A percentile compares a stretch with the other conserved stretches of the same genome.
These are phyloP conservation scores for Siderastrea siderea DNA, from an alignment of 92 coral and sea anemone genomes.

Conservation along the genomic window DNA sequence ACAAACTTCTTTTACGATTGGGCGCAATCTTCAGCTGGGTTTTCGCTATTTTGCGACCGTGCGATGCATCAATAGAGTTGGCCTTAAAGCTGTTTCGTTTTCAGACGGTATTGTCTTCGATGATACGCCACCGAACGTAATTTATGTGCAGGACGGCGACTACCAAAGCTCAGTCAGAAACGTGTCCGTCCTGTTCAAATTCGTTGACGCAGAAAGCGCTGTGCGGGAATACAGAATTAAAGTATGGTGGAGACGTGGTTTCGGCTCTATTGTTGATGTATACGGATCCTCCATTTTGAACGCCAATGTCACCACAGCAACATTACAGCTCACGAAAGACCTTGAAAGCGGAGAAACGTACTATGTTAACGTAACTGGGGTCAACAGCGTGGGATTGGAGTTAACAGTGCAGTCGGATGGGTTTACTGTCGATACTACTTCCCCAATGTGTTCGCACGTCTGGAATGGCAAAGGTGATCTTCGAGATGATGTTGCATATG, in stretches of 20 bases:
- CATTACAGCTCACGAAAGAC: constrained; percentile 37
- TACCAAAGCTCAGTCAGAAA: constrained; percentile 66
- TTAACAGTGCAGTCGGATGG: constrained; percentile 80
- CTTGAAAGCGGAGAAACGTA: constrained; percentile 72
- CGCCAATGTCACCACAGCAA: constrained; percentile 54
- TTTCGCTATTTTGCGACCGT: constrained; percentile 94
- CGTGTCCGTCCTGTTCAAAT: constrained; percentile 72
- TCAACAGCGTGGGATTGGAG: constrained; percentile 81
- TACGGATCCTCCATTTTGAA: constrained; percentile 74
- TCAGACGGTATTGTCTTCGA: constrained; percentile 91
- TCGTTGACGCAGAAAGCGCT: constrained; percentile 87
- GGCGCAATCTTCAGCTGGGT: constrained; percentile 69
- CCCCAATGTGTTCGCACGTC: constrained; percentile 85
- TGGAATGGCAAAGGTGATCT: constrained; percentile 75
- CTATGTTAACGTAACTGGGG: constrained; percentile 76
- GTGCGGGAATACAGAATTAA: constrained; percentile 55
- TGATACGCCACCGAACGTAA: constrained; percentile 79
- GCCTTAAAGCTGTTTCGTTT: constrained; percentile 71
- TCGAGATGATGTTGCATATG: constrained; percentile 54
- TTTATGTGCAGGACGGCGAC: constrained; percentile 68
- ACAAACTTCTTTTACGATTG: constrained; percentile 58
- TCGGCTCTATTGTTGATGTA: not conserved
- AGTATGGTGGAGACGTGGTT: constrained; percentile 28
- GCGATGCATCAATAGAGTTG: constrained; percentile 84
- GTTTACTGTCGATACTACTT: constrained; percentile 81